Evolutionary conservation across 2,888 invertebrate species (phyloP).

Genomic region (Sericinus montela): DNA sequence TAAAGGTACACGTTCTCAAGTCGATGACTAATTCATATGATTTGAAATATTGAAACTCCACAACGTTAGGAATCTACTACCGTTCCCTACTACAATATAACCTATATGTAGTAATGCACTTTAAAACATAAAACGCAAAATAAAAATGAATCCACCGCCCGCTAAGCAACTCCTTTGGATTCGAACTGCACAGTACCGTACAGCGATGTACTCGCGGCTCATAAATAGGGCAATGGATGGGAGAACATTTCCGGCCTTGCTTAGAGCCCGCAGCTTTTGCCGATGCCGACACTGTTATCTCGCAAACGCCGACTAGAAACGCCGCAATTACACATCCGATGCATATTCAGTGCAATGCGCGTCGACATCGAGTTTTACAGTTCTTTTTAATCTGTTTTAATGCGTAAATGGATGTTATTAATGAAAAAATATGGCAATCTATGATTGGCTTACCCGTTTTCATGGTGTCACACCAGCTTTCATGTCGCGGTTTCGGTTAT

Average conservation of each 20-base stretch:
- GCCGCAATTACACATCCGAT: constrained; percentile 7
- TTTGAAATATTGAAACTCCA: no score
- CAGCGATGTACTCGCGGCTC: constrained; percentile 30
- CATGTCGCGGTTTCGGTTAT: no score
- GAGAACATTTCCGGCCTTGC: constrained; percentile 55
- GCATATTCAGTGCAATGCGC: constrained; percentile 3
- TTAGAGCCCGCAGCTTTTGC: constrained; percentile 43
- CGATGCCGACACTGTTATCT: constrained; percentile 38
- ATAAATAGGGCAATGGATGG: constrained; percentile 63
- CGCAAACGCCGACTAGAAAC: constrained; percentile 25
- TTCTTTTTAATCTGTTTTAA: constrained; percentile 12
- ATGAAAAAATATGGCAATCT: no score
- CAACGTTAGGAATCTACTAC: no score
- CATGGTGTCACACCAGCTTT: no score
- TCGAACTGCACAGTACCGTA: constrained; percentile 24
- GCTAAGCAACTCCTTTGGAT: constrained; percentile 10
- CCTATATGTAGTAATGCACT: no score
- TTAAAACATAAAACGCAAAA: not conserved
- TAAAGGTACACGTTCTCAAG: no score
- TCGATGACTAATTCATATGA: no score
- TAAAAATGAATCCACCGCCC: constrained; percentile 9
- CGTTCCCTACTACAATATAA: no score
- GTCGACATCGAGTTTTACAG: constrained; percentile 7
- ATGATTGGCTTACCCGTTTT: no score
- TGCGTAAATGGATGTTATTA: no score